Percentiles rank a stretch among this genome's conserved stretches.
phyloP scores from a whole-genome alignment of 2,888 invertebrate genomes.

The Heliconius cydno region DNA sequence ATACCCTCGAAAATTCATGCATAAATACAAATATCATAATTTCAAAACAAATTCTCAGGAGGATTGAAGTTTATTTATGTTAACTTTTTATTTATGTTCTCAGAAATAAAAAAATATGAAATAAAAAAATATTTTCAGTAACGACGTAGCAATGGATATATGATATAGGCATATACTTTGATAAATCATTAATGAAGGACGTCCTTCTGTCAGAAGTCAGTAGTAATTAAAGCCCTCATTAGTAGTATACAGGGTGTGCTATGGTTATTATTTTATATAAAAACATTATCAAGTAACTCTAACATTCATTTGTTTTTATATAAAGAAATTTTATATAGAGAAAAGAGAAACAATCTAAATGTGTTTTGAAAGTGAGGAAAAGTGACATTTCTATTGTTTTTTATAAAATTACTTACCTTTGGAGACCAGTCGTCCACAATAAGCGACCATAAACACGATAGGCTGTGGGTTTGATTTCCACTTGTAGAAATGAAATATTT shows the following conservation, averaged over 20 bases:
- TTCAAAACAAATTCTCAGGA: neutral
- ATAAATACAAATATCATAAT: neutral
- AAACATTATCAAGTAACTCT: neutral
- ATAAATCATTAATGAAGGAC: neutral
- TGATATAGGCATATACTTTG: neutral
- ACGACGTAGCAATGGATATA: neutral
- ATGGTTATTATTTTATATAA: constrained; percentile 2
- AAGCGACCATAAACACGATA: too few relatives aligned
- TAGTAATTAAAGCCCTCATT: constrained; percentile 9
- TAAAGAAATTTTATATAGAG: neutral
- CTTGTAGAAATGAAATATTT: too few relatives aligned
- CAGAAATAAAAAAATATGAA: too few relatives aligned
- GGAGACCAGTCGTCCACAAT: too few relatives aligned
- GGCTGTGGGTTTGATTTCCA: too few relatives aligned
- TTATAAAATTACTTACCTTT: too few relatives aligned
- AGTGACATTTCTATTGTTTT: too few relatives aligned
- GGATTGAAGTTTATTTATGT: neutral
- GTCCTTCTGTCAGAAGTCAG: neutral
- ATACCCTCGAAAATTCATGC: neutral
- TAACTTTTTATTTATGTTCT: neutral
- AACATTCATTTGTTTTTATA: neutral
- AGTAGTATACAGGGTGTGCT: neutral
- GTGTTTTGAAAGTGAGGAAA: too few relatives aligned
- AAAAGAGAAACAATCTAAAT: neutral
- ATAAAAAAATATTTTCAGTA: neutral